Percentiles rank a stretch among this genome's conserved stretches.
These are phyloP conservation scores for Micrasema minimum DNA, from an alignment of 1,140 invertebrate species.

Conservation along the genomic window DNA sequence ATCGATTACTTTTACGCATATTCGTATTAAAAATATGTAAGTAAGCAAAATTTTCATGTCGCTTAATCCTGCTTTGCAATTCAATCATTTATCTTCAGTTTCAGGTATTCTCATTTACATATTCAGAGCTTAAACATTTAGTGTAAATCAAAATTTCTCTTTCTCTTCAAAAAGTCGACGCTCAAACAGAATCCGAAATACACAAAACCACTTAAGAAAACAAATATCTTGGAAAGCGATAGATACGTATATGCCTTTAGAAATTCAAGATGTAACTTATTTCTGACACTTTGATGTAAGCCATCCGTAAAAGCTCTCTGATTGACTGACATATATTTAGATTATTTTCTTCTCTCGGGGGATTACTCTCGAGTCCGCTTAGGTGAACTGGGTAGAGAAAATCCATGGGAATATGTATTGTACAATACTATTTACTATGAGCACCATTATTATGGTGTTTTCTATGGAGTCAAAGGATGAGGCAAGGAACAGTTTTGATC, in stretches of 20 bases:
- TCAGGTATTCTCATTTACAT: slow-evolving; percentile 2
- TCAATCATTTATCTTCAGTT: slow-evolving; percentile 13
- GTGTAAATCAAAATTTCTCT: slow-evolving; percentile 26
- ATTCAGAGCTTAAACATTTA: slow-evolving; percentile 15
- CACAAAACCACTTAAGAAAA: slow-evolving; percentile 34
- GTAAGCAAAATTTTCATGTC: too few relatives aligned
- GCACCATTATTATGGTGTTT: too few relatives aligned
- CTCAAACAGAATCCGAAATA: slow-evolving; percentile 32
- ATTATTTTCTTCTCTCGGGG: slow-evolving; percentile 39
- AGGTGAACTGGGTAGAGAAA: slow-evolving; percentile 24
- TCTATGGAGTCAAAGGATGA: slow-evolving; percentile 2
- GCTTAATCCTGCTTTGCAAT: slow-evolving; percentile 2
- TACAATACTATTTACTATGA: neutral
- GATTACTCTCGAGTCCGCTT: slow-evolving; percentile 16
- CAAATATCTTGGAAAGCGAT: slow-evolving; percentile 24
- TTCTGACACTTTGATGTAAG: slow-evolving; percentile 44
- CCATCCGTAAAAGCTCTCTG: slow-evolving; percentile 40
- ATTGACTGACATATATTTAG: slow-evolving; percentile 45
- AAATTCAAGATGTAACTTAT: slow-evolving; percentile 43
- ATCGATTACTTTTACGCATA: too few relatives aligned
- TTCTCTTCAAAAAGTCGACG: slow-evolving; percentile 8
- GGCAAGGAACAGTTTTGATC: slow-evolving; percentile 10
- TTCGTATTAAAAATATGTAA: too few relatives aligned
- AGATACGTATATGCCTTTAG: slow-evolving; percentile 23
- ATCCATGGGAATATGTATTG: neutral